Evolutionary conservation across 2,888 invertebrate genomes (phyloP).

Genomic region (Silvanus unidentatus): DNA sequence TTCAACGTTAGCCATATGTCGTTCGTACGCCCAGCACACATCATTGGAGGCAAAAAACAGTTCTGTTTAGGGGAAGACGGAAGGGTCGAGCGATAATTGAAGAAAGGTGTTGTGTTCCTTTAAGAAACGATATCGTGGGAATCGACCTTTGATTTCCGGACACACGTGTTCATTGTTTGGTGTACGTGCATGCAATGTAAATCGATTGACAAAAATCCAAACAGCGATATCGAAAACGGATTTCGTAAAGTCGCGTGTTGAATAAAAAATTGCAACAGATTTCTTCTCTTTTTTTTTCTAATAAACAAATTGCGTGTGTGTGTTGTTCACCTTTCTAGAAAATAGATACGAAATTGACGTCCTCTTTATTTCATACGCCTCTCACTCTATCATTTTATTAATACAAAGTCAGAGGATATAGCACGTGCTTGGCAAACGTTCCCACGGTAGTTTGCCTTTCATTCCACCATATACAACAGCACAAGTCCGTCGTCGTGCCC

Average conservation of each 20-base stretch:
- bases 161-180: slow-evolving; percentile 26
- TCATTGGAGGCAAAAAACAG: not conserved
- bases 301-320: too few relatives aligned
- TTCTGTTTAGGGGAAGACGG: too few relatives aligned
- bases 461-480: slow-evolving; percentile 13
- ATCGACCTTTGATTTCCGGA: slow-evolving; percentile 22
- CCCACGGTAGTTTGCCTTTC: slow-evolving; percentile 41
- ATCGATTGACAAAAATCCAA: too few relatives aligned
- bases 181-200: slow-evolving; percentile 8
- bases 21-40: slow-evolving; percentile 31
- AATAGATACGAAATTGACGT: too few relatives aligned
- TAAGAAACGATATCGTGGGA: slow-evolving; percentile 28
- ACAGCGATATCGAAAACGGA: too few relatives aligned
- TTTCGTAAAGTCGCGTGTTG: too few relatives aligned
- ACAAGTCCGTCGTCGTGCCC: not conserved
- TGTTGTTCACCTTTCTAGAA: too few relatives aligned
- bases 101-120: slow-evolving; percentile 32
- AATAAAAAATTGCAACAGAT: too few relatives aligned
- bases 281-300: too few relatives aligned
- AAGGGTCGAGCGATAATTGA: slow-evolving; percentile 27
- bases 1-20: slow-evolving; percentile 38
- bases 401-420: slow-evolving; percentile 6
- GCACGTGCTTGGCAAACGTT: slow-evolving; percentile 48
- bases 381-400: too few relatives aligned
- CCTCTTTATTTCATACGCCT: too few relatives aligned